These are phyloP conservation scores for Brachionichthys hirsutus DNA, from an alignment of 2,113 vertebrate species.

Conservation along the genomic window DNA sequence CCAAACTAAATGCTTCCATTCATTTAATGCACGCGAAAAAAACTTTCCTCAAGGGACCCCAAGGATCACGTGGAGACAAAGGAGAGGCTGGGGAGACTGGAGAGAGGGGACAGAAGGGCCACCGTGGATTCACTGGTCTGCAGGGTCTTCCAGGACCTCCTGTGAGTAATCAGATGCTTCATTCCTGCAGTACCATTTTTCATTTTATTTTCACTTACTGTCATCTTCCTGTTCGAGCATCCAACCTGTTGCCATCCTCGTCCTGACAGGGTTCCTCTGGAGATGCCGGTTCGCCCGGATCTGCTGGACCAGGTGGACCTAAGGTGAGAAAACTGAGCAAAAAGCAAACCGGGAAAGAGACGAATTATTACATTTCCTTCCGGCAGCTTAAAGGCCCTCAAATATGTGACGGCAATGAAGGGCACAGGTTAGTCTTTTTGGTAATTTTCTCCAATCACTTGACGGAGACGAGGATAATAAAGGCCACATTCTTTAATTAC, in stretches of 20 bases:
- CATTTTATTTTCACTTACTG: not conserved
- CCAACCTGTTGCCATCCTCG: constrained; percentile 7
- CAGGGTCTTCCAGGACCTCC: constrained; percentile 96
- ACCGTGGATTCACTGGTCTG: constrained; percentile 95
- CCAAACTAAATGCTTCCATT: not conserved
- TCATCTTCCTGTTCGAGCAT: not conserved
- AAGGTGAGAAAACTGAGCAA: constrained; percentile 76
- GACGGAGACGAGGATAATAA: constrained; percentile 35
- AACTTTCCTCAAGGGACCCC: constrained; percentile 83
- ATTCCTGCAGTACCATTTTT: not conserved
- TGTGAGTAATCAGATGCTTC: constrained; percentile 77
- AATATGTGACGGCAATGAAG: constrained; percentile 54
- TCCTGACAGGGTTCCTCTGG: constrained; percentile 86
- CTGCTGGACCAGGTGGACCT: constrained; percentile 86
- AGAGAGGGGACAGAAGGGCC: constrained; percentile 95
- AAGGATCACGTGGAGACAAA: constrained; percentile 97
- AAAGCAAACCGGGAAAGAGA: constrained; percentile 6
- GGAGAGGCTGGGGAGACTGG: constrained; percentile 92
- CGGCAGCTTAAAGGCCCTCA: constrained; percentile 10
- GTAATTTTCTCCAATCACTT: constrained; percentile 57
- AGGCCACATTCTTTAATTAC: constrained; percentile 57
- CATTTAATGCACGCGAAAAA: constrained; percentile 12
- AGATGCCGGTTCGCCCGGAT: constrained; percentile 88
- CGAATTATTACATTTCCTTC: constrained; percentile 23
- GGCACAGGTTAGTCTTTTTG: constrained; percentile 48